Percentiles rank a stretch among this genome's conserved stretches.
These are phyloP conservation scores for Scopus umbretta DNA, from an alignment of 2,113 vertebrate genomes.

Conservation along the genomic window DNA sequence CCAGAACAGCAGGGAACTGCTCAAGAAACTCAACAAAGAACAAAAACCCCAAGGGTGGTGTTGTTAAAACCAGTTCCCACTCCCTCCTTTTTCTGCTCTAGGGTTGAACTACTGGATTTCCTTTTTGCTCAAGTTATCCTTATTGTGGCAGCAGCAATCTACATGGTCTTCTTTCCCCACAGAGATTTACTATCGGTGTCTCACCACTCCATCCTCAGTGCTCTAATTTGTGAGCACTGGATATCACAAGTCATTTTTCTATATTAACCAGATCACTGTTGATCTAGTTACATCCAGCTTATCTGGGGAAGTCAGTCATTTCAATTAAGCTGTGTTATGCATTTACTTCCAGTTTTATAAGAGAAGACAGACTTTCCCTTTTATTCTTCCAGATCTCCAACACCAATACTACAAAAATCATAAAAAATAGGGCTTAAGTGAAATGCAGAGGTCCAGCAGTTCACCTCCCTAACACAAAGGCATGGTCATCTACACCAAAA, in stretches of 20 bases:
- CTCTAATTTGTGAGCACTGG: neutral
- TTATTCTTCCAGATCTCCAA: neutral
- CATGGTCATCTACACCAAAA: neutral
- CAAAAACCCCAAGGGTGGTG: neutral
- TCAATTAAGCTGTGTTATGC: neutral
- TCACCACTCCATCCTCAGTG: neutral
- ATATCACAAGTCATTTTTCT: neutral
- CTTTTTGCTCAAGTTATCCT: neutral
- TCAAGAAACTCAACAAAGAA: neutral
- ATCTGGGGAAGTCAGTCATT: slow-evolving; percentile 19
- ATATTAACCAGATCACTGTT: neutral
- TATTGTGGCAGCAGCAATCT: neutral
- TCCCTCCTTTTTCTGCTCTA: neutral
- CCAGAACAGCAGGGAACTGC: neutral
- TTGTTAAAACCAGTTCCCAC: neutral
- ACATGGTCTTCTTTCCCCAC: neutral
- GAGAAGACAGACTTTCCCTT: neutral
- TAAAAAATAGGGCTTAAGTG: neutral
- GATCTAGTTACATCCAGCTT: neutral
- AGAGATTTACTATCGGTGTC: fast-evolving
- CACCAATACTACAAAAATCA: neutral
- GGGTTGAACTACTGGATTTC: neutral
- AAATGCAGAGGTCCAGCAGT: neutral
- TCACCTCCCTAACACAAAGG: neutral
- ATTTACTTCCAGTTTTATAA: neutral